Base-by-base conservation (phyloP, 2,888 invertebrate species). In the Drosophila pseudotalamancana region DNA sequence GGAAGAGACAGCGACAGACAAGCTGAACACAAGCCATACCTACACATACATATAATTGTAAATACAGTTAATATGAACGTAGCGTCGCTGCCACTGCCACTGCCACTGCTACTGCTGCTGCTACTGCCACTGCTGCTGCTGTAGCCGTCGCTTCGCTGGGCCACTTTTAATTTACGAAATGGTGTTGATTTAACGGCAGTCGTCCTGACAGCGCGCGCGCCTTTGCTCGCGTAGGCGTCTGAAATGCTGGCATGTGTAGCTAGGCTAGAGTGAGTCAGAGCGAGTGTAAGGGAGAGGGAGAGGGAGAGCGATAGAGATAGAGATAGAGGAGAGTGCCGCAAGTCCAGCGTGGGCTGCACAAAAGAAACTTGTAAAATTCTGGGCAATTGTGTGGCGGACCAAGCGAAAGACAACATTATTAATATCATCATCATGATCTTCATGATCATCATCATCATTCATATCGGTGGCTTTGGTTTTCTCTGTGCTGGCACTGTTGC, bases 111-210 rank as follows among this genome's bases (percentile, higher is more conserved):
- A 6, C 16, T 21, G 37, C 49, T 16, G 12, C 19, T 39, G 50
- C 29, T 35, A 34, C 56, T n/a, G 60, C 8, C 31, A 37, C 35
- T 6, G 14, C 34, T 43, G 39, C 34, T 34, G 53, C 69, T 29
- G 59, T 6, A 31, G 46, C 45, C 35, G 50, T 70, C 62, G 76
- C 60, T 70, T 53, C 74, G 79, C 65, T 75, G 80, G 79, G 86
- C 79, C 79, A 82, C 86, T 86, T 84, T 86, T 88, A 88, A 89
- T 88, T 88, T 88, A 72, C 72, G 77, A 88, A 88, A 88, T 88
- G 88, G 89, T 89, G 89, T 89, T 88, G 88, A 87, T 88, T 89
- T 88, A 84, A 83, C 80, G 67, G 72, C 65, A 78, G 59, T 65
- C 72, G 74, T 66, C 51, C 37, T 50, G 59, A 53, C 53, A 67